Evolutionary conservation across 2,797 vertebrate species (phyloP), one percentile per base, ranked within the genome.

Genomic region (Centroberyx gerrardi): DNA sequence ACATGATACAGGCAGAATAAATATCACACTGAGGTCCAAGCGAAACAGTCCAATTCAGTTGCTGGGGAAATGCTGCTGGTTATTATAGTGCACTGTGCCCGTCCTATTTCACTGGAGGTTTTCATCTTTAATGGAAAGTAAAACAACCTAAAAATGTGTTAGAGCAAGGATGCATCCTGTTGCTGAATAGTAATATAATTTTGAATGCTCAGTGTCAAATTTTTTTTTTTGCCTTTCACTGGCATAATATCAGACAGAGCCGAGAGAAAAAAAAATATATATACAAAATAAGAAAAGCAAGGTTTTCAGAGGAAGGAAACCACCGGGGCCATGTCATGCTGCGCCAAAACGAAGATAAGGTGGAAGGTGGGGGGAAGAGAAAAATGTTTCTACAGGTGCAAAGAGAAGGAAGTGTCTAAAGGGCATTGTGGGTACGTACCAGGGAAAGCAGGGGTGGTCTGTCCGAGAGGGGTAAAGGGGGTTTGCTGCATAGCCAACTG

Each of bases 401-500:
- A 95, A 96, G 95, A 97, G 96, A 96, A 96, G 96, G 96, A 96
- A 92, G 94, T 92, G 90, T 94, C 90, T 95, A 96, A 91, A 96
- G 97, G 98, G 97, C 76, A 69, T 55, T 54, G 85, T 96, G 97
- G 96, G 96, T 97, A 97, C 97, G 96, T 97, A 97, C 97, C 97
- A 95, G 97, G 97, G 96, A 97, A 97, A 97, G 96, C 97, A 94
- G 97, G 97, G 96, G 96, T 97, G 96, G 97, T 97, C 96, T 97
- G 97, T 97, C 97, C 97, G 88, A 97, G 96, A 95, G 97, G 96
- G 96, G 96, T 97, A 97, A 97, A 97, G 91, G 97, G 97, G 96
- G 96, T 97, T 97, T 97, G 97, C 97, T 97, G 97, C 96, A 97
- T 97, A 96, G 97, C 97, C 96, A 97, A 95, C 97, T 97, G 97